Evolutionary conservation across 2,113 vertebrate genomes (phyloP).

Genomic region (Haemorhous mexicanus): DNA sequence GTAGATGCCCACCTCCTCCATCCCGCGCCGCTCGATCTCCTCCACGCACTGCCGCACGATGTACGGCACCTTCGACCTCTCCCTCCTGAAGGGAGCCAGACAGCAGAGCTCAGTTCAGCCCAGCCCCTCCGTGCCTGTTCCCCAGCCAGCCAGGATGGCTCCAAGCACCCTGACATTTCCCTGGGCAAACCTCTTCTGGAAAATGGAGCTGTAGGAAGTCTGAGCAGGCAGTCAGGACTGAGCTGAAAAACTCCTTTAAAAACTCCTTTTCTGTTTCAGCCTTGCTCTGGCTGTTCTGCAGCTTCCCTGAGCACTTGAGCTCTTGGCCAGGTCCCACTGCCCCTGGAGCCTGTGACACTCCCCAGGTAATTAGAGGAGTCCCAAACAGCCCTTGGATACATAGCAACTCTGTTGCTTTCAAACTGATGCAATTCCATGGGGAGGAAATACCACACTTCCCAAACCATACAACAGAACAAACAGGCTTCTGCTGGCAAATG

Average conservation of each 20-base stretch:
- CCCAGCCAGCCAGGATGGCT: not conserved
- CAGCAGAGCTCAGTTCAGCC: not conserved
- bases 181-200: not conserved
- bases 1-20: slow-evolving; percentile 99
- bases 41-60: slow-evolving; percentile 97
- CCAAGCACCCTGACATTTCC: not conserved
- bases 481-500: slow-evolving; percentile 21
- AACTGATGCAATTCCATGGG: not conserved
- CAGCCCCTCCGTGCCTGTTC: not conserved
- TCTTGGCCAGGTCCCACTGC: not conserved
- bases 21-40: slow-evolving; percentile 93
- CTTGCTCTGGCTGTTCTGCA: not conserved
- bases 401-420: not conserved
- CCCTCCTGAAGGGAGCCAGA: slow-evolving; percentile 75
- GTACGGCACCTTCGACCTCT: slow-evolving; percentile 97
- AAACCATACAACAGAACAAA: slow-evolving; percentile 15
- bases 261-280: not conserved
- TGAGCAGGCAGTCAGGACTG: not conserved
- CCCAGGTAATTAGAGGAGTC: not conserved
- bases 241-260: not conserved
- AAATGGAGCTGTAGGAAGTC: not conserved
- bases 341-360: not conserved
- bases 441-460: slow-evolving; percentile 39
- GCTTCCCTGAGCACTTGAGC: not conserved
- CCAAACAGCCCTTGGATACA: not conserved